Evolutionary conservation across 1,140 invertebrate genomes (phyloP).

Genomic region (Lasioglossum baleicum): DNA sequence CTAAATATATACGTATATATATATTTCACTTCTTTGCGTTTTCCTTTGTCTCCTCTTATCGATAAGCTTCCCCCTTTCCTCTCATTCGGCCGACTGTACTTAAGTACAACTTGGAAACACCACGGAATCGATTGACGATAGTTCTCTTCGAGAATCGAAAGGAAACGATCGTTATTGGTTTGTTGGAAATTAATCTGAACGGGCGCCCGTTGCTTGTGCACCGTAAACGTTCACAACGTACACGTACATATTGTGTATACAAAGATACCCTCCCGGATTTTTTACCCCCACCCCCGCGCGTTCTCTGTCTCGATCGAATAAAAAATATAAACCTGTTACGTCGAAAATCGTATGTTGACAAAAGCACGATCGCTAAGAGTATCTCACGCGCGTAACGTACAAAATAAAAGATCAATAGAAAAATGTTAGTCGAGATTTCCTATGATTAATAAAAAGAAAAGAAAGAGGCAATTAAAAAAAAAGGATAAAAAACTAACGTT

Average conservation of each 20-base stretch:
- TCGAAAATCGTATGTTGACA: background rate
- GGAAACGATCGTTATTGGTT: background rate
- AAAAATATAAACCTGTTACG: background rate
- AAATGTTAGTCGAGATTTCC: background rate
- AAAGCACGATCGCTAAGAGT: slow-evolving; percentile 2
- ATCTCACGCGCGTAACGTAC: background rate
- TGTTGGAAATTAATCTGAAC: background rate
- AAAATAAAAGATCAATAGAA: slow-evolving; percentile 13
- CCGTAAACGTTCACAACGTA: background rate
- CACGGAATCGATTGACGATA: slow-evolving; percentile 36
- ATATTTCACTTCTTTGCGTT: background rate
- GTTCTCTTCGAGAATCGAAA: slow-evolving; percentile 19
- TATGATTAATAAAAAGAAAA: background rate
- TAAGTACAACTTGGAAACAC: background rate
- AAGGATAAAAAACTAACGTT: background rate
- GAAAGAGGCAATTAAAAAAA: too few species aligned
- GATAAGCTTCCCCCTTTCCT: background rate
- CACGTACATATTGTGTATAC: background rate
- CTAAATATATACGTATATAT: background rate
- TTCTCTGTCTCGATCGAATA: background rate
- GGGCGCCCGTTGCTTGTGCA: background rate
- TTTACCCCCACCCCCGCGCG: too few species aligned
- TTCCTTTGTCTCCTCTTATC: too few species aligned
- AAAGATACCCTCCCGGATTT: background rate
- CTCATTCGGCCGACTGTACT: background rate